Base-by-base conservation (phyloP, 2,888 invertebrate species). In the Allolobophora icterica region DNA sequence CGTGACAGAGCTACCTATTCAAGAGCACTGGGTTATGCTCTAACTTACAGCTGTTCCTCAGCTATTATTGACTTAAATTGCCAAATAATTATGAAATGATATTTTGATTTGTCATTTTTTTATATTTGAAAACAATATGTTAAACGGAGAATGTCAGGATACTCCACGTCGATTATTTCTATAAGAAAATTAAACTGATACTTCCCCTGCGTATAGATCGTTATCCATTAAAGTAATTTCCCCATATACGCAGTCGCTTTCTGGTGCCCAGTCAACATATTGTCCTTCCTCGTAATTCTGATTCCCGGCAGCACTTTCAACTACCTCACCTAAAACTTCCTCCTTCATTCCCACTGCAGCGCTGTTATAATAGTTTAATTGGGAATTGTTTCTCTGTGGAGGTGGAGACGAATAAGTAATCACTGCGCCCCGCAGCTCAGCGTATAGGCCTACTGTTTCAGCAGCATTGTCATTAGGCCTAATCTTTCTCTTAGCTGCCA, bases 301-400 rank as follows among this genome's bases (percentile, higher is more conserved):
- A 71, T n/a, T 71, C 13, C 71, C n/a, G n/a, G 8, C 30, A n/a
- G 3, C n/a, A n/a, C 11, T 11, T n/a, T 71, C 30, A 71, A 71
- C 30, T 17, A 1, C n/a, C 71, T 71, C 30, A 71, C 71, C 8
- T n/a, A 71, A n/a, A 71, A 30, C 71, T 71, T 71, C 1, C 30
- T 71, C 71, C 71, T n/a, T n/a, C 71, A n/a, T 71, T 71, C 13
- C 71, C 71, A n/a, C 71, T 71, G 71, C 71, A 71, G 71, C n/a
- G 71, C 6, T n/a, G n/a, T 71, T 71, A n/a, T 71, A 71, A 71
- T 71, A 71, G n/a, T n/a, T n/a, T 71, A 30, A 1, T 71, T 71
- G 6, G 71, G n/a, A n/a, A n/a, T 71, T 11, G n/a, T 30, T n/a
- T 71, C 11, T 71, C 71, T 11, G 71, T n/a, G 71, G 30, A 71